Base-by-base conservation (phyloP, 2,113 vertebrate species). In the Amphiprion ocellaris region DNA sequence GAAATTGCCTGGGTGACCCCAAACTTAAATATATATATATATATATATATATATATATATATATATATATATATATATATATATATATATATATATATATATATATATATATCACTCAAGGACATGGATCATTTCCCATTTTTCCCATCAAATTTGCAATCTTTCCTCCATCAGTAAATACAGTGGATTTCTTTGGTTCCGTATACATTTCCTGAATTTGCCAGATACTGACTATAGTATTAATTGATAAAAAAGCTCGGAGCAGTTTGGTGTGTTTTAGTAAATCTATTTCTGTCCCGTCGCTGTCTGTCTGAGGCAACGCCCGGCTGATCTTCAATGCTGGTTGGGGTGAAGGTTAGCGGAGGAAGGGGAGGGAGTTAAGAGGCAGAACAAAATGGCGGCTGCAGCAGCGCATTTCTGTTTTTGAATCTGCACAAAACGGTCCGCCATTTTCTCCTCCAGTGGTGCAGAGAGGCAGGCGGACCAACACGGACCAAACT, bases 301-400 rank as follows among this genome's bases (percentile, higher is more conserved):
- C 12, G 14, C 12, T 15, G 14, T 64, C 10, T 14, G 49, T 55
- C 17, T 12, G 30, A 56, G 17, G 33, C 1, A n/a, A 10, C 50
- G 37, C 52, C 37, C 28, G n/a, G 66, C 30, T 55, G 66, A 52
- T 41, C 50, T 5, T 54, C 66, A 15, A 10, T 14, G 6, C 33
- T 37, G 33, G 33, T 37, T 37, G 33, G 33, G 41, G 41, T 21
- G 16, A 47, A 56, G 60, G 39, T 26, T 23, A 17, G 53, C 8
- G 15, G 21, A 50, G 26, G 33, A n/a, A 11, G 3, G 10, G 26
- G 23, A 3, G 28, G 58, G 41, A 68, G 44, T 59, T 56, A 69
- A 61, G 39, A 52, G 23, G 60, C 50, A 67, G 47, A 75, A 75
- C 74, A 82, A 87, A 87, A 87, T 84, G 78, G 82, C 61, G 67